These are phyloP conservation scores for Carapus acus DNA, from an alignment of 2,797 vertebrate genomes.

Conservation along the genomic window DNA sequence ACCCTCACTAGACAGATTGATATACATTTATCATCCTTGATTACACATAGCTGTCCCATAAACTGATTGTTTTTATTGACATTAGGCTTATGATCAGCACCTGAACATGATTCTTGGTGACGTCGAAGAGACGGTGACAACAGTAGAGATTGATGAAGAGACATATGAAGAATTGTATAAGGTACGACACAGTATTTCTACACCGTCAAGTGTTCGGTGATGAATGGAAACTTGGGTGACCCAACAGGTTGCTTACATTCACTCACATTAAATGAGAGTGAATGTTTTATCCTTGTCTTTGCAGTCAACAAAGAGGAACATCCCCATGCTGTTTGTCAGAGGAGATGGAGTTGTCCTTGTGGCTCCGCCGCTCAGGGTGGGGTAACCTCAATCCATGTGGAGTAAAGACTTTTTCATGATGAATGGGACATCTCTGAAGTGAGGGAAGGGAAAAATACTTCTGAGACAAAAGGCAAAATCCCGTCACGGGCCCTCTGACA, in stretches of 20 bases:
- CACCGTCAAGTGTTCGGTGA: too few relatives aligned
- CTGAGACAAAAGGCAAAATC: not conserved
- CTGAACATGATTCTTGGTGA: slow-evolving; percentile 99
- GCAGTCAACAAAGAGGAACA: slow-evolving; percentile 97
- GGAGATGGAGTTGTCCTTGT: slow-evolving; percentile 96
- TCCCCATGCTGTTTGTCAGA: slow-evolving; percentile 97
- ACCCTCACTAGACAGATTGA: too few relatives aligned
- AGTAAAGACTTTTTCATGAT: not conserved
- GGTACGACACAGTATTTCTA: slow-evolving; percentile 56
- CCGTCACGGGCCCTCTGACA: too few relatives aligned
- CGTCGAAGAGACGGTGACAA: slow-evolving; percentile 97
- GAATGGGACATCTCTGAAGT: not conserved
- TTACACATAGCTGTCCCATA: too few relatives aligned
- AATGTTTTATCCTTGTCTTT: slow-evolving; percentile 12
- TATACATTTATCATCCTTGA: too few relatives aligned
- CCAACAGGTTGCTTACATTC: not conserved
- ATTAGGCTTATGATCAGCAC: slow-evolving; percentile 95
- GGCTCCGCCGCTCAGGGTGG: slow-evolving; percentile 91
- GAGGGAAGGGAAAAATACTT: not conserved
- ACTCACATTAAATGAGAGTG: not conserved
- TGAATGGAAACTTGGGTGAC: too few relatives aligned
- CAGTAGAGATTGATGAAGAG: slow-evolving; percentile 98
- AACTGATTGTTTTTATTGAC: slow-evolving; percentile 2
- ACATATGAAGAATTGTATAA: slow-evolving; percentile 99
- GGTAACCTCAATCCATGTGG: slow-evolving; percentile 62